These are phyloP conservation scores for Wasmannia auropunctata DNA, from an alignment of 1,140 invertebrate species.

Conservation along the genomic window DNA sequence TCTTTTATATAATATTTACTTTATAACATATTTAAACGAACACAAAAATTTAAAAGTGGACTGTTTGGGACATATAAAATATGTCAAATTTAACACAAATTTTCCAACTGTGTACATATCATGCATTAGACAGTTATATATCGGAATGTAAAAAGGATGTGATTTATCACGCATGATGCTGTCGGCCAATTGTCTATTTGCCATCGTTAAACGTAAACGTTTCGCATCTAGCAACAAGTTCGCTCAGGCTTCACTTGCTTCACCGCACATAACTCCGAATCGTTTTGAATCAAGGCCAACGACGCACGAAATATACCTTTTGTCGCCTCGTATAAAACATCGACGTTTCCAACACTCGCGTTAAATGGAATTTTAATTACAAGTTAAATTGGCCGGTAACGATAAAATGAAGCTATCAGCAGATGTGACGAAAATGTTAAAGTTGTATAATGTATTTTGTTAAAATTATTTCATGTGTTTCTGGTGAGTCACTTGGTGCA, in stretches of 20 bases:
- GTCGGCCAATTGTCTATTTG: constrained; percentile 75
- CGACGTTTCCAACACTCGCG: background rate
- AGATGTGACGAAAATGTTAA: background rate
- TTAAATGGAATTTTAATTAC: constrained; percentile 14
- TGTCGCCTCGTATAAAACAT: background rate
- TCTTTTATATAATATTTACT: too few species aligned
- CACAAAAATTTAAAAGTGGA: too few species aligned
- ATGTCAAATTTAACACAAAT: too few species aligned
- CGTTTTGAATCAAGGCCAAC: constrained; percentile 52
- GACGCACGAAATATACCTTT: constrained; percentile 29
- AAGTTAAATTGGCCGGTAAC: constrained; percentile 15
- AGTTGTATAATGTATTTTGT: background rate
- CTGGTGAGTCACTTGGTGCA: background rate
- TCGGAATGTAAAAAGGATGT: constrained; percentile 2
- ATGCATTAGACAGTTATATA: background rate
- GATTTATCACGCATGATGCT: background rate
- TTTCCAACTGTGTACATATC: background rate
- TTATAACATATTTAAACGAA: too few species aligned
- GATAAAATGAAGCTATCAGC: background rate
- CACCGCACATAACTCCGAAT: constrained; percentile 11
- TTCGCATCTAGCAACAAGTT: constrained; percentile 73
- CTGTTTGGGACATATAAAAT: too few species aligned
- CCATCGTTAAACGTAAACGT: constrained; percentile 70
- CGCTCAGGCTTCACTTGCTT: constrained; percentile 21
- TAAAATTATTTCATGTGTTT: background rate